These are phyloP conservation scores for Zaprionus inermis DNA, from an alignment of 1,140 invertebrate species.

Conservation along the genomic window DNA sequence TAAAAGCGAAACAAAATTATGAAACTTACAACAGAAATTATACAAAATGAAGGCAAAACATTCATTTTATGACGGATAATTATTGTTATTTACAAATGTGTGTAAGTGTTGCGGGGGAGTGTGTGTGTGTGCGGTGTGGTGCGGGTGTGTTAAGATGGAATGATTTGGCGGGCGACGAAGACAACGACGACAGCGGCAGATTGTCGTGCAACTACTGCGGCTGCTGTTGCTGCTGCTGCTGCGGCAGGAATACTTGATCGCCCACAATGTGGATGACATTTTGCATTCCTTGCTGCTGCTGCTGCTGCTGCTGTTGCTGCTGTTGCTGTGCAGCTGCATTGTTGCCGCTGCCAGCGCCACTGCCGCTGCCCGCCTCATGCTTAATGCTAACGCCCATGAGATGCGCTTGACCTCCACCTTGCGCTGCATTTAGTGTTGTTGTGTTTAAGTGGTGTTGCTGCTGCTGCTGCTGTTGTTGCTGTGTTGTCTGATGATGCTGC, in stretches of 20 bases:
- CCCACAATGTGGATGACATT: constrained; percentile 83
- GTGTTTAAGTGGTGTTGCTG: constrained; percentile 62
- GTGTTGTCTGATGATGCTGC: constrained; percentile 43
- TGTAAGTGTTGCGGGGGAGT: constrained; percentile 16
- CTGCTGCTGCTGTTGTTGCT: constrained; percentile 49
- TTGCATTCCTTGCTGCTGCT: constrained; percentile 73
- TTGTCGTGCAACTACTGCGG: constrained; percentile 27
- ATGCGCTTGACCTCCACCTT: constrained; percentile 66
- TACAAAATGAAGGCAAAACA: constrained; percentile 66
- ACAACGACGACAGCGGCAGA: constrained; percentile 9
- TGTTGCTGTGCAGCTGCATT: constrained; percentile 35
- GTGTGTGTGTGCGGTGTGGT: constrained; percentile 45
- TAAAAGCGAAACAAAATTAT: constrained; percentile 35
- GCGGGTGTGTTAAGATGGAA: constrained; percentile 52
- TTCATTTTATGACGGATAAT: constrained; percentile 68
- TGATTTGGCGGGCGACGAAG: constrained; percentile 57
- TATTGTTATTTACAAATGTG: constrained; percentile 73
- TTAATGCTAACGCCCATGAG: constrained; percentile 60
- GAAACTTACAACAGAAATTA: constrained; percentile 70
- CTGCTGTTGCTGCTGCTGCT: constrained; percentile 57
- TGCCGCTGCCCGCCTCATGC: constrained; percentile 52
- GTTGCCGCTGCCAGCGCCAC: constrained; percentile 19
- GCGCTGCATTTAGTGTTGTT: constrained; percentile 47
- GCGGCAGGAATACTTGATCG: constrained; percentile 74
- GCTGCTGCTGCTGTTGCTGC: constrained; percentile 47